Evolutionary conservation across 1,140 invertebrate genomes (phyloP).

Genomic region (Pteromalus puparum): DNA sequence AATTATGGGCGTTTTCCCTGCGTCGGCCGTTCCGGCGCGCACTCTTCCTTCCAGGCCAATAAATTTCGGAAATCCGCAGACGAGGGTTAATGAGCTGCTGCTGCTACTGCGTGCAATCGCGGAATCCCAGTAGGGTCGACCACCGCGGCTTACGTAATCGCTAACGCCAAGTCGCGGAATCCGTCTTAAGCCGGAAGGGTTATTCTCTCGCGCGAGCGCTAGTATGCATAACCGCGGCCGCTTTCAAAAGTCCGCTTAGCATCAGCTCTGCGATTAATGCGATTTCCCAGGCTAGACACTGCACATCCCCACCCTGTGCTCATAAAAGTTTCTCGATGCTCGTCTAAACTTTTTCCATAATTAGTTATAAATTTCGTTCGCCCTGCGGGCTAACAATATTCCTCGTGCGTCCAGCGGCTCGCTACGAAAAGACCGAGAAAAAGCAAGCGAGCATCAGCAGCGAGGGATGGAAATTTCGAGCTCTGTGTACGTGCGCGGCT

Average conservation of each 20-base stretch:
- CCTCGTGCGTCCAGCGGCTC: constrained; percentile 40
- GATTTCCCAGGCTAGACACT: constrained; percentile 56
- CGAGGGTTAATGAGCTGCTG: constrained; percentile 54
- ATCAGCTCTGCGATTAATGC: constrained; percentile 62
- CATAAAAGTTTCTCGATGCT: constrained; percentile 50
- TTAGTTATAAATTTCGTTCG: constrained; percentile 73
- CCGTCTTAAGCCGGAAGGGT: constrained; percentile 61
- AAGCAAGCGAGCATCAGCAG: constrained; percentile 10
- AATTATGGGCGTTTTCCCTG: constrained; percentile 45
- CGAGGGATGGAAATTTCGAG: constrained; percentile 44
- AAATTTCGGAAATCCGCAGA: constrained; percentile 53
- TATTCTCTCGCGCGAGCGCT: too few relatives aligned
- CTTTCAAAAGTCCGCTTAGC: constrained; percentile 60
- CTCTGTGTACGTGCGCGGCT: not conserved
- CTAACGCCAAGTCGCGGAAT: constrained; percentile 55
- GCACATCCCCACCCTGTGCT: not conserved
- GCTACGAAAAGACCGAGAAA: constrained; percentile 24
- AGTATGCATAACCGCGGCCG: not conserved
- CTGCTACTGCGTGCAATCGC: constrained; percentile 39
- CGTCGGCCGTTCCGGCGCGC: not conserved
- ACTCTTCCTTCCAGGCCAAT: constrained; percentile 36
- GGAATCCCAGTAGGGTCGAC: not conserved
- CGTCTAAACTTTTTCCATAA: constrained; percentile 72
- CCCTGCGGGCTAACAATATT: constrained; percentile 69
- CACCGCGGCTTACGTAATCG: constrained; percentile 53